Percentiles rank a stretch among this genome's conserved stretches.
Conservation (phyloP, 2,113 vertebrate species). For the Oostethus manadensis region DNA sequence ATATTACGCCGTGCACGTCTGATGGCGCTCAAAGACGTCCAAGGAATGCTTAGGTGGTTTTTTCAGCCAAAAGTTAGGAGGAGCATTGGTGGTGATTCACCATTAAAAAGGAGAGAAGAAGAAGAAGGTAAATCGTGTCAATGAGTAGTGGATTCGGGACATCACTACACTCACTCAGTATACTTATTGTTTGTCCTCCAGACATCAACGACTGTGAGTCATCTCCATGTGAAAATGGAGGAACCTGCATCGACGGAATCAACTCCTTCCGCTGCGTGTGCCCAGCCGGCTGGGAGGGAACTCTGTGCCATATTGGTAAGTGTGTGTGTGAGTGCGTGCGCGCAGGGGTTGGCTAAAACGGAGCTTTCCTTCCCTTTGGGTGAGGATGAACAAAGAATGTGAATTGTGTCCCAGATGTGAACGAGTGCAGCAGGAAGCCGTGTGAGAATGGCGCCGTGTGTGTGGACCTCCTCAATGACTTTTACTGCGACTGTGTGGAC, state of each 20-base stretch:
- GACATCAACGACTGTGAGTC: conserved; percentile 90
- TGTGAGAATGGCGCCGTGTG: conserved; percentile 88
- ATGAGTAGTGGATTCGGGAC: too few relatives aligned
- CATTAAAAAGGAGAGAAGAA: too few relatives aligned
- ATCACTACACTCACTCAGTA: too few relatives aligned
- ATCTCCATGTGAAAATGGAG: conserved; percentile 82
- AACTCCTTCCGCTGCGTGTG: conserved; percentile 88
- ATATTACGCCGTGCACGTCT: too few relatives aligned
- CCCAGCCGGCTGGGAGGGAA: conserved; percentile 88
- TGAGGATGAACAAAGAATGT: neutral
- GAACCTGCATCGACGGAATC: conserved; percentile 59
- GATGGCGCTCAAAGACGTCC: too few relatives aligned
- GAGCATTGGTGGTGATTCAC: too few relatives aligned
- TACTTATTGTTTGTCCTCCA: conserved; percentile 37
- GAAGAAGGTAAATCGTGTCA: too few relatives aligned
- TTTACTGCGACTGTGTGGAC: conserved; percentile 85
- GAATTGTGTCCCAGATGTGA: conserved; percentile 75
- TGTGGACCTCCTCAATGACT: conserved; percentile 86
- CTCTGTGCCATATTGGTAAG: conserved; percentile 85
- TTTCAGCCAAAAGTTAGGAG: too few relatives aligned
- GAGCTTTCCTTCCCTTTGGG: neutral
- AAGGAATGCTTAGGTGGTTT: too few relatives aligned
- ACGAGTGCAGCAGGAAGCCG: conserved; percentile 85
- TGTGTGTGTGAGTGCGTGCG: conserved; percentile 10
- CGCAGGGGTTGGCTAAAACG: neutral